Conservation (phyloP, 2,797 vertebrate species). For the Menidia menidia region DNA sequence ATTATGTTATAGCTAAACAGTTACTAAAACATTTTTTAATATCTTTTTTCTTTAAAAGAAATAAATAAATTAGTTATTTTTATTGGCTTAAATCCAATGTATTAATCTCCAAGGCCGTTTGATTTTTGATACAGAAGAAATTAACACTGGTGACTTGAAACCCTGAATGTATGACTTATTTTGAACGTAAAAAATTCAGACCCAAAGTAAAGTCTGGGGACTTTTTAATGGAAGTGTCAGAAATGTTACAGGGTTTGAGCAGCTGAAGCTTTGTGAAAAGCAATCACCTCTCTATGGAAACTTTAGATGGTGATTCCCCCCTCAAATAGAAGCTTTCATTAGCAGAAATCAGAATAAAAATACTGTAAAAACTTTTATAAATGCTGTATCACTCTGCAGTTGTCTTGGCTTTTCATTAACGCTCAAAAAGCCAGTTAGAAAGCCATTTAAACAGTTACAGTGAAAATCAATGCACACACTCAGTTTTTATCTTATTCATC, state of each 20-base stretch:
- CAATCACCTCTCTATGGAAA: conserved; percentile 25
- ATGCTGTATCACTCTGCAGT: conserved; percentile 10
- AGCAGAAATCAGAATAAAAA: conserved; percentile 52
- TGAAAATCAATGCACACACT: conserved; percentile 44
- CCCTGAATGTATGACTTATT: neutral
- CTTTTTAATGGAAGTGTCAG: conserved; percentile 60
- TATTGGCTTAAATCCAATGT: too few species aligned
- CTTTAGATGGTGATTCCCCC: neutral
- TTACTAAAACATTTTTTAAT: too few species aligned
- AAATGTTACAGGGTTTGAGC: conserved; percentile 49
- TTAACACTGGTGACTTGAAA: neutral
- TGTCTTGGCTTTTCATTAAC: conserved; percentile 13
- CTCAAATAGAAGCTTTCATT: conserved; percentile 46
- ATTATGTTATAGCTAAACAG: too few species aligned
- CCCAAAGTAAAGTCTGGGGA: conserved; percentile 25
- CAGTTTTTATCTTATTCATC: conserved; percentile 66
- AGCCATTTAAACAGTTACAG: conserved; percentile 36
- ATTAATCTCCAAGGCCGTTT: too few species aligned
- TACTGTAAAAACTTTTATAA: conserved; percentile 7
- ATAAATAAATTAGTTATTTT: too few species aligned
- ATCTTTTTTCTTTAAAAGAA: too few species aligned
- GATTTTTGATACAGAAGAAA: neutral
- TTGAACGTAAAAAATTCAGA: conserved; percentile 4
- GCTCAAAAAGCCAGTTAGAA: conserved; percentile 29
- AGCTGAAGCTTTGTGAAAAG: conserved; percentile 34